Percentiles rank a stretch among this genome's conserved stretches.
phyloP scores from a whole-genome alignment of 2,888 invertebrate species.

The Troglohyphantes excavatus region DNA sequence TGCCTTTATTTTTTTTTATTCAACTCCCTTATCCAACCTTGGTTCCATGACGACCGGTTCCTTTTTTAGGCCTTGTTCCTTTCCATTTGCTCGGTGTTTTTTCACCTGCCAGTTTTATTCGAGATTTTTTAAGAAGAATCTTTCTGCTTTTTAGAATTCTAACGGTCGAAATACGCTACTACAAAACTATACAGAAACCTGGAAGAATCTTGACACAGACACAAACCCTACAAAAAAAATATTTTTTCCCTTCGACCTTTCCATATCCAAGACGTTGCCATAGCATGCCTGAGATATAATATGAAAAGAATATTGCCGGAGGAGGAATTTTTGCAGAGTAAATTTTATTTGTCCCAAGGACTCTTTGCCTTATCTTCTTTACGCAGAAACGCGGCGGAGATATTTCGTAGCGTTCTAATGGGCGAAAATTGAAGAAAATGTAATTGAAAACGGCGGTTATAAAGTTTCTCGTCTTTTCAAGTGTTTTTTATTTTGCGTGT shows the following conservation, averaged over 20 bases:
- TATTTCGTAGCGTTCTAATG: slow-evolving; percentile 37
- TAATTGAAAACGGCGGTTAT: slow-evolving; percentile 38
- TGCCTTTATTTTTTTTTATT: slow-evolving; percentile 37
- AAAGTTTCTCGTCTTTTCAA: slow-evolving; percentile 6
- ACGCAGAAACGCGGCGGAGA: background rate
- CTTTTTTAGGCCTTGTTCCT: slow-evolving; percentile 7
- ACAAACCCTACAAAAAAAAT: too few relatives aligned
- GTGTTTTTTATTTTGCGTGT: background rate
- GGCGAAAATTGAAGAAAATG: slow-evolving; percentile 26
- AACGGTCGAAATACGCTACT: slow-evolving; percentile 29
- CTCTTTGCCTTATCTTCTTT: slow-evolving; percentile 32
- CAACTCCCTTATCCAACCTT: slow-evolving; percentile 51
- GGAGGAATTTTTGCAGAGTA: slow-evolving; percentile 36
- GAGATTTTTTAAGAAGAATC: slow-evolving; percentile 35
- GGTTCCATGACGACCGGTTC: background rate
- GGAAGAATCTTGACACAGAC: slow-evolving; percentile 41
- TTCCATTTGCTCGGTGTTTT: slow-evolving; percentile 8
- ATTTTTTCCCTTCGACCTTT: background rate
- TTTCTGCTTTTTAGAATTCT: slow-evolving; percentile 49
- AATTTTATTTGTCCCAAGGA: slow-evolving; percentile 54
- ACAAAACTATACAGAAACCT: slow-evolving; percentile 12
- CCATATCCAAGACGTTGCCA: background rate
- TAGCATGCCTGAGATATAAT: slow-evolving; percentile 25
- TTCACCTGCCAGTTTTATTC: slow-evolving; percentile 44
- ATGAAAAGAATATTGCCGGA: slow-evolving; percentile 30